These are phyloP conservation scores for Heterocephalus glaber DNA, from an alignment of 2,113 vertebrate genomes.

Conservation along the genomic window DNA sequence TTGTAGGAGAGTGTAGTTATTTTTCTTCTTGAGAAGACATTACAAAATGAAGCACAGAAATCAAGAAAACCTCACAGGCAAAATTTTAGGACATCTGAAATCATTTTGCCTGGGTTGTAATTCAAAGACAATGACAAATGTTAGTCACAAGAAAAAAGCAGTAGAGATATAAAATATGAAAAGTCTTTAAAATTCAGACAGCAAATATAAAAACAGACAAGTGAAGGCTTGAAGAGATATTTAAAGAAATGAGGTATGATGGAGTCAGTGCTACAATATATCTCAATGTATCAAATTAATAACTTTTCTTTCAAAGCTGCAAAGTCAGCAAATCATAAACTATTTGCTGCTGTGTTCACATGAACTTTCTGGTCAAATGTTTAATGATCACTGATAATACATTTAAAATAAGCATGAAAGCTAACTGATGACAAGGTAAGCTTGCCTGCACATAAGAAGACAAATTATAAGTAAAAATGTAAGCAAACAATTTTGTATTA, in stretches of 20 bases:
- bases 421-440: slow-evolving; percentile 80
- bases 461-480: slow-evolving; percentile 85
- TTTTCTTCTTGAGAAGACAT: slow-evolving; percentile 79
- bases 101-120: slow-evolving; percentile 78
- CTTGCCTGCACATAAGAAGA: slow-evolving; percentile 82
- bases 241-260: slow-evolving; percentile 85
- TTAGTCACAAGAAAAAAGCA: slow-evolving; percentile 64
- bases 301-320: slow-evolving; percentile 65
- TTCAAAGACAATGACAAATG: slow-evolving; percentile 79
- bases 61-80: slow-evolving; percentile 78
- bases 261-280: slow-evolving; percentile 81
- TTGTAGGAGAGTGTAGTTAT: slow-evolving; percentile 76
- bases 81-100: slow-evolving; percentile 82
- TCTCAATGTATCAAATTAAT: slow-evolving; percentile 78
- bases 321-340: slow-evolving; percentile 75
- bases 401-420: slow-evolving; percentile 84
- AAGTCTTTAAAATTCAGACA: slow-evolving; percentile 79
- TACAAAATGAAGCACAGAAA: slow-evolving; percentile 83
- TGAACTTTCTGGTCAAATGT: slow-evolving; percentile 73
- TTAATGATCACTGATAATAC: slow-evolving; percentile 80
- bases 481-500: slow-evolving; percentile 84
- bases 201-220: slow-evolving; percentile 79
- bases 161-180: slow-evolving; percentile 77
- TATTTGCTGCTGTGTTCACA: slow-evolving; percentile 70
- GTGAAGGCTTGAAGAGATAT: slow-evolving; percentile 73